Evolutionary conservation across 2,113 vertebrate species (phyloP).

Genomic region (Willisornis vidua): DNA sequence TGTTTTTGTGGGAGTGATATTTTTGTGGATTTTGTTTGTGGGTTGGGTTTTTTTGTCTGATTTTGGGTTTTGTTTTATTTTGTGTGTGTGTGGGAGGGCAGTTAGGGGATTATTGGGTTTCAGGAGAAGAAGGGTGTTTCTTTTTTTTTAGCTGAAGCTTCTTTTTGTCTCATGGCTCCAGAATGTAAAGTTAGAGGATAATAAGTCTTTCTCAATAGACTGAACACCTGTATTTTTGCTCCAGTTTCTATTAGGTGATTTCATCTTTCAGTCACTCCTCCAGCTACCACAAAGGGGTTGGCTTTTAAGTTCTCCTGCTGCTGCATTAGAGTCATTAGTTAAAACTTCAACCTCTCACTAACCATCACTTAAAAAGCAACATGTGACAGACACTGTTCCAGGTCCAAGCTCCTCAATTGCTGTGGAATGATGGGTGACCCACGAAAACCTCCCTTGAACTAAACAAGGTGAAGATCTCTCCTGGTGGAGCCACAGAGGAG

Average conservation of each 20-base stretch:
- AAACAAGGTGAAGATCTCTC: accelerated
- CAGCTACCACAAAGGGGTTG: neutral
- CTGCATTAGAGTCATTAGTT: neutral
- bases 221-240: accelerated
- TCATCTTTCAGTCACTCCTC: neutral
- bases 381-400: neutral
- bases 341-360: neutral
- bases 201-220: accelerated
- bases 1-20: neutral
- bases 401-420: accelerated
- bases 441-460: accelerated
- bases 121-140: neutral
- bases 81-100: neutral
- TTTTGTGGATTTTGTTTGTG: too few species aligned
- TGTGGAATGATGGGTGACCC: neutral
- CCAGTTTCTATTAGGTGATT: neutral
- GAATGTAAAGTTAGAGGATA: neutral
- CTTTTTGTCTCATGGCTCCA: neutral
- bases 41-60: too few species aligned
- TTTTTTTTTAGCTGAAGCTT: neutral
- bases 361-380: neutral
- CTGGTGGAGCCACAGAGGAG: neutral
- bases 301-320: neutral
- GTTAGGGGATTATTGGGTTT: neutral
- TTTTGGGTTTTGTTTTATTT: neutral